Conservation (phyloP, 1,140 invertebrate species). For the Agraylea sexmaculata region DNA sequence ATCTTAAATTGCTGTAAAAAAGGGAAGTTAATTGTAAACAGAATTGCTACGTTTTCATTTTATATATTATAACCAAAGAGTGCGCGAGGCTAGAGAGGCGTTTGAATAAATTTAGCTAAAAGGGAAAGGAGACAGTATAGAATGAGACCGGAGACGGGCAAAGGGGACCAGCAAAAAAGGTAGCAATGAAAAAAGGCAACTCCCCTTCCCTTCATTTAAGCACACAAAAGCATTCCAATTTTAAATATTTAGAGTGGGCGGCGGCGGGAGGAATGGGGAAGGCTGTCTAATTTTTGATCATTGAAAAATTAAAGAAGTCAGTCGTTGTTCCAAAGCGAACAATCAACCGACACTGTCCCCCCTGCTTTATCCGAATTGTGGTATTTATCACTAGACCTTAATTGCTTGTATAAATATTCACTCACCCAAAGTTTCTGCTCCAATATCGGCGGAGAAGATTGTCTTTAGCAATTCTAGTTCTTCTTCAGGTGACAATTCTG, state of each 20-base stretch:
- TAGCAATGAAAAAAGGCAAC: too few relatives aligned
- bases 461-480: conserved; percentile 68
- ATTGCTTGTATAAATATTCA: background rate
- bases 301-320: conserved; percentile 20
- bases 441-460: conserved; percentile 66
- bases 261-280: too few relatives aligned
- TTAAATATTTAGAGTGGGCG: conserved; percentile 20
- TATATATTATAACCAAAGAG: too few relatives aligned
- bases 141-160: too few relatives aligned
- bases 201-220: conserved; percentile 16
- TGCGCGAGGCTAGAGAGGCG: too few relatives aligned
- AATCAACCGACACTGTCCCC: conserved; percentile 9
- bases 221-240: conserved; percentile 16
- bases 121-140: too few relatives aligned
- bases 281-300: conserved; percentile 17
- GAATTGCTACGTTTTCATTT: too few relatives aligned
- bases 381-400: background rate
- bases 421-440: conserved; percentile 42
- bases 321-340: conserved; percentile 10
- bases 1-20: too few relatives aligned
- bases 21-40: too few relatives aligned
- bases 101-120: too few relatives aligned
- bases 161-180: too few relatives aligned
- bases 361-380: background rate
- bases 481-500: conserved; percentile 55